Conservation (phyloP, 2,888 invertebrate genomes). For the Formica aserva region DNA sequence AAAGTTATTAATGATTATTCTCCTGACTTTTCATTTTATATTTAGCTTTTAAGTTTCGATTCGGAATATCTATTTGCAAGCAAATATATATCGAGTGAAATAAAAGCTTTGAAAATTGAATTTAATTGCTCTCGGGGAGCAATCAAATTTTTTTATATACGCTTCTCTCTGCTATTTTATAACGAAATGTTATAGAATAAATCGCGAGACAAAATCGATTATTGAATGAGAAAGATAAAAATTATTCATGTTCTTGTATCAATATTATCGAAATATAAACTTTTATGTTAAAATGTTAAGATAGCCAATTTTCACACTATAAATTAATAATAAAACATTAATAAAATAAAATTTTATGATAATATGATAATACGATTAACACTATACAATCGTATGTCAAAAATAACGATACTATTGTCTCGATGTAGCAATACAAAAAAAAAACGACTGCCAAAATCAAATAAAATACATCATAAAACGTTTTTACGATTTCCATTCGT, state of each 20-base stretch:
- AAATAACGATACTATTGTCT: neutral
- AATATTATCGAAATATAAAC: neutral
- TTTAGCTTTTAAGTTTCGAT: neutral
- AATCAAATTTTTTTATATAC: neutral
- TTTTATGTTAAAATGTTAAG: neutral
- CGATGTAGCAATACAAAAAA: neutral
- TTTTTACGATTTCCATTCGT: conserved; percentile 26
- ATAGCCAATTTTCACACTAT: neutral
- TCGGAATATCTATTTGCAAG: neutral
- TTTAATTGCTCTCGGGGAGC: neutral
- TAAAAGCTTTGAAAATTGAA: neutral
- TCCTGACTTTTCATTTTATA: neutral
- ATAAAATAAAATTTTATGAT: neutral
- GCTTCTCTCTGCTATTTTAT: neutral
- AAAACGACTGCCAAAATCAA: neutral
- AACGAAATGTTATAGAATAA: conserved; percentile 1
- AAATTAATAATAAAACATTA: neutral
- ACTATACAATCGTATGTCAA: neutral
- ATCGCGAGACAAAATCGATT: neutral
- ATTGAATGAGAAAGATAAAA: neutral
- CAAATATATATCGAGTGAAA: neutral
- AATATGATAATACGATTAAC: neutral
- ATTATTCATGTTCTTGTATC: neutral
- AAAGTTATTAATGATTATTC: neutral
- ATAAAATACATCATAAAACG: conserved; percentile 4